Evolutionary conservation across 2,888 invertebrate genomes (phyloP), one percentile per base, ranked within the genome.

Genomic region (Nudaria mundana): DNA sequence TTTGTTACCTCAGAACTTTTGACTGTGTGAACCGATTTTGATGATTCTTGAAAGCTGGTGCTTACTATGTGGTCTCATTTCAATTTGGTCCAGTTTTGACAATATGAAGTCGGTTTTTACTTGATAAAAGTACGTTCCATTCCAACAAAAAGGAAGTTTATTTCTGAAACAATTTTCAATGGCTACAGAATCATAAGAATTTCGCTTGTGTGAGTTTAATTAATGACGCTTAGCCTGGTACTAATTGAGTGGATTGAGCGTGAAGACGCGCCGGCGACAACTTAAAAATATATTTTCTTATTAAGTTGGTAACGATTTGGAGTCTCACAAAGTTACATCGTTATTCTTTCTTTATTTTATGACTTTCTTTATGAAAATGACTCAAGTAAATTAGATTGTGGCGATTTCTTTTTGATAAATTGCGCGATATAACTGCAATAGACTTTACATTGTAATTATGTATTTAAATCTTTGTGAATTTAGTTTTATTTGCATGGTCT

Each of bases 211-310:
- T 15, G 24, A 10, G 37, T 43, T 59, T 66, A 66, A 71, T 72
- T 70, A 71, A 66, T 74, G 66, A 67, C 63, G 66, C 66, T 58
- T 63, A 67, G 63, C 56, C 62, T 60, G 58, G 57, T 66, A 65
- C 75, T 83, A 82, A 83, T 81, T 83, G 79, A 78, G 73, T 73
- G 77, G 68, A 75, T 71, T 68, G 66, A 70, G 60, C 50, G 64
- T 59, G 63, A 71, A 74, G 81, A 67, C 79, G 69, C 66, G 81
- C 76, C 81, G 78, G 77, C 79, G 80, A 71, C 81, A 68, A 71
- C 74, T 82, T 81, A 81, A 80, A 81, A 81, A 79, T 76, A 81
- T 79, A 80, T 82, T 82, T 77, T 71, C 76, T 74, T 71, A 64
- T 63, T 63, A 62, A 65, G 58, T 80, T 77, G 74, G 72, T 64